A percentile compares a stretch with the other conserved stretches of the same genome.
phyloP scores from a whole-genome alignment of 1,140 invertebrate species.

The Bombus terrestris region DNA sequence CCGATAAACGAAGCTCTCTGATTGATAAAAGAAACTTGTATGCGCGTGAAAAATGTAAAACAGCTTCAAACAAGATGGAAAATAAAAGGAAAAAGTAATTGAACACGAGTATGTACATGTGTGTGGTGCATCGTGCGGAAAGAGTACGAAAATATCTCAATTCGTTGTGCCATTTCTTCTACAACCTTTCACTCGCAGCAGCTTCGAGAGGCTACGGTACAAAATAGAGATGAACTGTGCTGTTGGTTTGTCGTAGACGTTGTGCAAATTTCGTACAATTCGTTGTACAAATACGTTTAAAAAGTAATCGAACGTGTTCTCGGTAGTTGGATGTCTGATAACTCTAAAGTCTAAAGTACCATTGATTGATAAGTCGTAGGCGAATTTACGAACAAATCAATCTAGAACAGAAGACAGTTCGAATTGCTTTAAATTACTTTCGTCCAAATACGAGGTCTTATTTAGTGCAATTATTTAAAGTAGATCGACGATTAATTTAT shows the following conservation, averaged over 20 bases:
- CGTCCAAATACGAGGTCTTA: not conserved
- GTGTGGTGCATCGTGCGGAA: conserved; percentile 9
- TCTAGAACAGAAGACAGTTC: not conserved
- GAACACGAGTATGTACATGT: not conserved
- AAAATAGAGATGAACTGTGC: not conserved
- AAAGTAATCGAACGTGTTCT: not conserved
- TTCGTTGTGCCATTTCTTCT: conserved; percentile 7
- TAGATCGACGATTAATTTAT: not conserved
- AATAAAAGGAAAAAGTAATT: no score
- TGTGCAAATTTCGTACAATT: not conserved
- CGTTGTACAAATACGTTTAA: no score
- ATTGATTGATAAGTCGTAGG: no score
- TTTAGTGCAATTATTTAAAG: not conserved
- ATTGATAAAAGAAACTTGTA: not conserved
- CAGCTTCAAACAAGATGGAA: not conserved
- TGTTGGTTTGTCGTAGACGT: not conserved
- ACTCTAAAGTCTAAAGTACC: not conserved
- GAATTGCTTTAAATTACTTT: not conserved
- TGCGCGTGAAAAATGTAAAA: not conserved
- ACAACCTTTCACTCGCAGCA: conserved; percentile 10
- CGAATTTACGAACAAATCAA: not conserved
- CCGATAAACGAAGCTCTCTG: not conserved
- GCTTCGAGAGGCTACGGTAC: not conserved
- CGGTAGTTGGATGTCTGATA: not conserved
- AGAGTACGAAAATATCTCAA: conserved; percentile 13